Conservation (phyloP, 1,140 invertebrate species). For the Oryctes rhinoceros region DNA sequence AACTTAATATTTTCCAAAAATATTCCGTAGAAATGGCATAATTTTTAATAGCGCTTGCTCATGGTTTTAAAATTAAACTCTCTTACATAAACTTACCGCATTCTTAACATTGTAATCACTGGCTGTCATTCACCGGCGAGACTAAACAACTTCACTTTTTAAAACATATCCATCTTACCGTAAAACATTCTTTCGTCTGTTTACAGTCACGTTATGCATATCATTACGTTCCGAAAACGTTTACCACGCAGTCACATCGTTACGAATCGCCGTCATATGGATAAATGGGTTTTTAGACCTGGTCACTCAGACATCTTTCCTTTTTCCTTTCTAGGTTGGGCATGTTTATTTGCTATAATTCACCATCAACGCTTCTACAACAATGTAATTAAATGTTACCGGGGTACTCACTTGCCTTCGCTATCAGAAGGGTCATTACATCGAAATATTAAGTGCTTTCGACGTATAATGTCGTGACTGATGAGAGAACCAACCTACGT, state of each 20-base stretch:
- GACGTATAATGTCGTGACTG: background rate
- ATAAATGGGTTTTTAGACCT: slow-evolving; percentile 10
- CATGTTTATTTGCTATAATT: background rate
- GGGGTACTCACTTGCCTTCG: background rate
- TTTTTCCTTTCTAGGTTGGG: background rate
- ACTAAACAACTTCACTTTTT: slow-evolving; percentile 6
- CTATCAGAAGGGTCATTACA: background rate
- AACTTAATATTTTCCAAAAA: background rate
- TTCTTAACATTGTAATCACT: background rate
- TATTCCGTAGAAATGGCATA: background rate
- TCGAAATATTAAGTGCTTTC: background rate
- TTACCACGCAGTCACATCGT: background rate
- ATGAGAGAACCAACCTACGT: background rate
- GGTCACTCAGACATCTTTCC: background rate
- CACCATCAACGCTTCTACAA: background rate
- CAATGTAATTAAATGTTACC: slow-evolving; percentile 8
- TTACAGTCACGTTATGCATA: background rate
- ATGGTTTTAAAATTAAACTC: background rate
- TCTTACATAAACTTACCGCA: background rate
- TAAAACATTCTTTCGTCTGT: background rate
- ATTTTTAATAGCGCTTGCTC: background rate
- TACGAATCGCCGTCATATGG: background rate
- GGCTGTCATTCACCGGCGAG: background rate
- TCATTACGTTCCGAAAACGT: background rate
- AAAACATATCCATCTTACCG: background rate